Evolutionary conservation across 1,140 invertebrate genomes (phyloP).

Genomic region (Heliconius hermathena): DNA sequence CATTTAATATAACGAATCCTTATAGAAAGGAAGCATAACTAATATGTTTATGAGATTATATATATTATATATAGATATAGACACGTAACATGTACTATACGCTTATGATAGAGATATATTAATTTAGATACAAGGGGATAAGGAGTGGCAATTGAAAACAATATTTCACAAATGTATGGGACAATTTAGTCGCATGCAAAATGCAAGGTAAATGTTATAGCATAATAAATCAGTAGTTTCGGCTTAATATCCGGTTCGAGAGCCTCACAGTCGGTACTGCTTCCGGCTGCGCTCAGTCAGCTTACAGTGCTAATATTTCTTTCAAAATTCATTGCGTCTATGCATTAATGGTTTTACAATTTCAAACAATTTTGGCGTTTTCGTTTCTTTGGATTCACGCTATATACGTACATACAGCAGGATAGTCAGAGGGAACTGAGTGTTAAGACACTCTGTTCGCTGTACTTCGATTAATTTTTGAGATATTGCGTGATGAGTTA

Average conservation of each 20-base stretch:
- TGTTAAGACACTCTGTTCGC: no score
- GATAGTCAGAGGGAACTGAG: no score
- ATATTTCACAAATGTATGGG: background rate
- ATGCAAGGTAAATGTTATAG: slow-evolving; percentile 2
- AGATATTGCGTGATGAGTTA: no score
- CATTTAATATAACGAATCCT: background rate
- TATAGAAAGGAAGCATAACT: background rate
- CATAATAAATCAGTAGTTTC: slow-evolving; percentile 6
- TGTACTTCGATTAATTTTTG: no score
- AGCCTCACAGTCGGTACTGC: background rate
- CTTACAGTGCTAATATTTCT: slow-evolving; percentile 12
- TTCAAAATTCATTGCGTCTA: background rate
- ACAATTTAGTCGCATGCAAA: background rate
- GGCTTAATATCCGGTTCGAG: slow-evolving; percentile 13
- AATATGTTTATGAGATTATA: background rate
- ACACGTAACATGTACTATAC: background rate
- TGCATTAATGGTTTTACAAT: background rate
- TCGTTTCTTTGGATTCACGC: no score
- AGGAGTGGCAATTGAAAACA: background rate
- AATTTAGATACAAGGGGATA: background rate
- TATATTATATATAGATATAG: no score
- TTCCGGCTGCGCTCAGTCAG: slow-evolving; percentile 8
- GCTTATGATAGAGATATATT: background rate
- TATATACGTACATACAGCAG: no score
- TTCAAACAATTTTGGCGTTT: no score